A percentile compares a stretch with the other conserved stretches of the same genome.
These are phyloP conservation scores for Smithornis capensis DNA, from an alignment of 2,113 vertebrate genomes.

Conservation along the genomic window DNA sequence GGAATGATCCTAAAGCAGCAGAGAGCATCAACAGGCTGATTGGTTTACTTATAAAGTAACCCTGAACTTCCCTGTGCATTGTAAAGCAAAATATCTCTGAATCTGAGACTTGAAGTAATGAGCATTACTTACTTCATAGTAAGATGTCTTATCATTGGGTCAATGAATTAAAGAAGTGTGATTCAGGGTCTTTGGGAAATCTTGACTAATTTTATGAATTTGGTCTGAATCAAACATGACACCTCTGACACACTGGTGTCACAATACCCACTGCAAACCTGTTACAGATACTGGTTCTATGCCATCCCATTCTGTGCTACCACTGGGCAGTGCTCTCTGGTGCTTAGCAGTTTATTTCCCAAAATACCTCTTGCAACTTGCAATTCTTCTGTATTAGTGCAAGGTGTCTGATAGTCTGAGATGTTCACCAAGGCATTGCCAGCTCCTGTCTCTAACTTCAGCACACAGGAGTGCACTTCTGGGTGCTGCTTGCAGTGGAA, in stretches of 20 bases:
- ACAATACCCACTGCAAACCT: neutral
- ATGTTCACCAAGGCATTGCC: neutral
- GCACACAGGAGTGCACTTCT: neutral
- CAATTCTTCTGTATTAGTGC: neutral
- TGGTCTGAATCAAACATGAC: neutral
- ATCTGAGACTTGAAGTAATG: neutral
- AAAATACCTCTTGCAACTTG: neutral
- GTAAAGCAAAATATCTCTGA: neutral
- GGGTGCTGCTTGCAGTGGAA: neutral
- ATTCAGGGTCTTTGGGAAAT: neutral
- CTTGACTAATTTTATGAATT: neutral
- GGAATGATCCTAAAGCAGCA: neutral
- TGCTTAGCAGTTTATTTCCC: neutral
- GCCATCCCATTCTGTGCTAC: fast-evolving
- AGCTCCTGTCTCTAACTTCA: neutral
- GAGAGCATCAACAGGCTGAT: neutral
- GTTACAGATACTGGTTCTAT: neutral
- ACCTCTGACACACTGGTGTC: neutral
- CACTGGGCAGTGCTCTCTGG: neutral
- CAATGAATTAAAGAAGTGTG: neutral
- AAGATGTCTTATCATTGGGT: fast-evolving
- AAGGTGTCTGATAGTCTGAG: neutral
- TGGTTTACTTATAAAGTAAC: neutral
- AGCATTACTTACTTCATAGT: neutral
- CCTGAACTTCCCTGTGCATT: neutral